Evolutionary conservation across 1,140 invertebrate genomes (phyloP), one percentile per base, ranked within the genome.

Genomic region (Drosophila orosa): DNA sequence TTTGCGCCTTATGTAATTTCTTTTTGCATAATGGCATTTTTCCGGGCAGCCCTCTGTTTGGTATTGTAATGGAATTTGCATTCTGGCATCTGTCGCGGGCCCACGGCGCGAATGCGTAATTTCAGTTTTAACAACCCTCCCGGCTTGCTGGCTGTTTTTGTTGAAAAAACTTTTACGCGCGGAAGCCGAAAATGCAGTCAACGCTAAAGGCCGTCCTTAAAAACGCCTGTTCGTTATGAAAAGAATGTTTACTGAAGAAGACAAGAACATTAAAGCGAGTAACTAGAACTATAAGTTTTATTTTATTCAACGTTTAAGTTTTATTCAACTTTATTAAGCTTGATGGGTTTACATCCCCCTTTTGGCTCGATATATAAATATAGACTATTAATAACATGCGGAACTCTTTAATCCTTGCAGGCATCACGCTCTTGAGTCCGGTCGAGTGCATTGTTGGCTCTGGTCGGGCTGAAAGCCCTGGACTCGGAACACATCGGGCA

Each of bases 41-140:
- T 31, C 10, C 39, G 35, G 25, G 12, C 19, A 22, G 35, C 24
- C 27, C 12, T 8, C 17, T 33, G 29, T 37, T 25, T 56, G 67
- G 35, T 15, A 40, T 57, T 63, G 55, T 60, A 57, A 61, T 58
- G 59, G 48, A 66, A 80, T 80, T 80, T 80, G 39, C 78, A 81
- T 72, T 44, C 33, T 65, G 52, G 47, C 80, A 71, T 58, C 56
- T 61, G 63, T 45, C 48, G 59, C n/a, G 27, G 10, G 48, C 47
- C 62, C 44, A 55, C 35, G 13, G 40, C 58, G 78, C 69, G 80
- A 61, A 84, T 82, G 52, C 74, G 80, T 74, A 82, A 74, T 72
- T 63, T 55, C 33, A 24, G 24, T 44, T 66, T 37, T 39, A 48
- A 39, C 52, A 55, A 22, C 15, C 19, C 67, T 19, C 50, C 13